Base-by-base conservation (phyloP, 2,888 invertebrate species). In the Coleophora deauratella region DNA sequence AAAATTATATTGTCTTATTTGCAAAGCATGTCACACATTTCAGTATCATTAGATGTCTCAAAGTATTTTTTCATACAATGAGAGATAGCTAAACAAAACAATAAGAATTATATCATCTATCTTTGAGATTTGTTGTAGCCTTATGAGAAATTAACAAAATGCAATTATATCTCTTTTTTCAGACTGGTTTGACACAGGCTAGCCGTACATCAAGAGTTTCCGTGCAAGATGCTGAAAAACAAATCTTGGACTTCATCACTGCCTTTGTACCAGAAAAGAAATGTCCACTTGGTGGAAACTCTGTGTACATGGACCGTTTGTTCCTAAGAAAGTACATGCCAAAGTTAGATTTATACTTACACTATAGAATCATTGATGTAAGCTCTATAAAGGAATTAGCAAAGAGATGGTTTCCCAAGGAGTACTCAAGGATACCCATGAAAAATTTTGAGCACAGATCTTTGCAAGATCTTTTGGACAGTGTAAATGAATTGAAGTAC, bases 311-410 rank as follows among this genome's bases (percentile, higher is more conserved):
- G 88, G 98, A 99, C 69, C 87, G 94, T 48, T 52, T 91, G 39
- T 99, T 98, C 73, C 64, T 99, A 15, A 64, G 72, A 9, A 93
- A 93, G 74, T 91, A 93, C 63, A 95, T 98, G 94, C 97, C 96
- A 0, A 81, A 54, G 34, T 75, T 98, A 6, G 69, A 93, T 62
- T 66, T 88, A 1, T 94, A 96, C 67, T 78, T 98, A 50, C 97
- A 98, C 68, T 97, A 98, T 72, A 89, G 98, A 56, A 92, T 96
- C 35, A 91, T 99, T 48, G 99, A 99, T 85, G 97, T 98, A 2
- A 95, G 94, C 30, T 90, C 94, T 0, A 76, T 99, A 12, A 98
- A 97, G 69, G 97, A 98, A 73, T 68, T 98, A 40, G 89, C 88
- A 9, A 88, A 87, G 50, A 73, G 93, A 11, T 98, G 98, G 97